These are phyloP conservation scores for Tiliacea aurago DNA, from an alignment of 2,888 invertebrate species.

Conservation along the genomic window DNA sequence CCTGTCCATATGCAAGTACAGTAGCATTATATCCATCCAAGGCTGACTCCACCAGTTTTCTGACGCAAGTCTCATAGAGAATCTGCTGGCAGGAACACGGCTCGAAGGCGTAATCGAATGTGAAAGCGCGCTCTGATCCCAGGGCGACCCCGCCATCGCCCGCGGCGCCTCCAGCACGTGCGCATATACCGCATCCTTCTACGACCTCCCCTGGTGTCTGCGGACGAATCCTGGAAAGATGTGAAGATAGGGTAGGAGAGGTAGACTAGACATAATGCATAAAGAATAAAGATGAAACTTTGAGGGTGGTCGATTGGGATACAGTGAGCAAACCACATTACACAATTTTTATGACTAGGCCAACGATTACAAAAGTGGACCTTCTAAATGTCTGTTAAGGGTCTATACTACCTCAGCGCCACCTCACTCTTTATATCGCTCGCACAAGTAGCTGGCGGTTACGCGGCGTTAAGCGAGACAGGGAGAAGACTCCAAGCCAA, in stretches of 20 bases:
- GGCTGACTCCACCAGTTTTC: constrained; percentile 96
- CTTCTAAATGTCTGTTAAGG: neutral
- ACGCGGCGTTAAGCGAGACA: no score
- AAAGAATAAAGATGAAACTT: neutral
- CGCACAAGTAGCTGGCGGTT: no score
- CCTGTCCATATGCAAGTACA: constrained; percentile 98
- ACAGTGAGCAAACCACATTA: neutral
- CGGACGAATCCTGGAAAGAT: constrained; percentile 95
- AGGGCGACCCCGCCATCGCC: constrained; percentile 98
- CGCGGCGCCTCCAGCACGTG: constrained; percentile 96
- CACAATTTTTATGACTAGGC: neutral
- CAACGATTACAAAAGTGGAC: neutral
- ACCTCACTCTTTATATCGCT: no score
- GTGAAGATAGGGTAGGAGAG: neutral
- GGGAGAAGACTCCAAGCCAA: no score
- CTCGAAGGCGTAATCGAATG: constrained; percentile 99
- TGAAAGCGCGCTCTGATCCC: constrained; percentile 98
- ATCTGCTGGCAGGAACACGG: constrained; percentile 93
- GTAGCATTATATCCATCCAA: constrained; percentile 99
- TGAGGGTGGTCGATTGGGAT: neutral
- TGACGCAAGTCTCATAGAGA: constrained; percentile 96
- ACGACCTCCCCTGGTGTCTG: constrained; percentile 97
- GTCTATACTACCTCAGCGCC: no score
- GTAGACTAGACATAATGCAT: no score
- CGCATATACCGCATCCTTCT: constrained; percentile 98